phyloP scores from a whole-genome alignment of 2,888 invertebrate genomes.

The Troides aeacus region DNA sequence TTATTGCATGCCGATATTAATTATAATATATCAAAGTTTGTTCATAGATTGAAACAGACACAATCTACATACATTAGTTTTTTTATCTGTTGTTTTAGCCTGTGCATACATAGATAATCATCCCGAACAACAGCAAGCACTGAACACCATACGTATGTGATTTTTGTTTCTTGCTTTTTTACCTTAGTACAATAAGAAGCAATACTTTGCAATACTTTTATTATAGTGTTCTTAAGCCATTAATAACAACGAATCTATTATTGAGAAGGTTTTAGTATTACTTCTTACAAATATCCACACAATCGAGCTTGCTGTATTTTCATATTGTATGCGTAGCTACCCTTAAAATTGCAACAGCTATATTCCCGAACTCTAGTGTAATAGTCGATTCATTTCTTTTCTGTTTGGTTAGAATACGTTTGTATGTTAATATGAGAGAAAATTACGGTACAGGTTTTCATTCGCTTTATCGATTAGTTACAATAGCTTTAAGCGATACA shows the following conservation, averaged over 20 bases:
- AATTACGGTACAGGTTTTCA: background rate
- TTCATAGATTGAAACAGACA: conserved; percentile 1
- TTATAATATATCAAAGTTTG: conserved; percentile 1
- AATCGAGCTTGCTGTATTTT: conserved; percentile 31
- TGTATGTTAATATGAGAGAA: background rate
- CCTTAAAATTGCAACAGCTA: conserved; percentile 4
- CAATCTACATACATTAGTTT: conserved; percentile 20
- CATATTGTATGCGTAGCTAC: background rate
- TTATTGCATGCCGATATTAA: conserved; percentile 10
- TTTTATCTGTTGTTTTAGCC: conserved; percentile 55
- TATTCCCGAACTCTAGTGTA: background rate
- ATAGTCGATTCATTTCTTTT: conserved; percentile 5
- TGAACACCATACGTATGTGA: conserved; percentile 59
- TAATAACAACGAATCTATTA: background rate
- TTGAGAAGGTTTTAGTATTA: background rate
- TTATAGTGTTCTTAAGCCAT: background rate
- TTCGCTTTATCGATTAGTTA: background rate
- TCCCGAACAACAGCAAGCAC: conserved; percentile 68
- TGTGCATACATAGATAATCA: conserved; percentile 65
- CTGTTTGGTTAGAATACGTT: background rate
- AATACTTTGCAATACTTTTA: background rate
- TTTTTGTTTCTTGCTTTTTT: conserved; percentile 45
- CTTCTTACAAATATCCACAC: conserved; percentile 1
- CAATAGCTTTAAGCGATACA: conserved; percentile 2
- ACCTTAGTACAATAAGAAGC: conserved; percentile 3